These are phyloP conservation scores for Agrochola lychnidis DNA, from an alignment of 2,888 invertebrate species.

Conservation along the genomic window DNA sequence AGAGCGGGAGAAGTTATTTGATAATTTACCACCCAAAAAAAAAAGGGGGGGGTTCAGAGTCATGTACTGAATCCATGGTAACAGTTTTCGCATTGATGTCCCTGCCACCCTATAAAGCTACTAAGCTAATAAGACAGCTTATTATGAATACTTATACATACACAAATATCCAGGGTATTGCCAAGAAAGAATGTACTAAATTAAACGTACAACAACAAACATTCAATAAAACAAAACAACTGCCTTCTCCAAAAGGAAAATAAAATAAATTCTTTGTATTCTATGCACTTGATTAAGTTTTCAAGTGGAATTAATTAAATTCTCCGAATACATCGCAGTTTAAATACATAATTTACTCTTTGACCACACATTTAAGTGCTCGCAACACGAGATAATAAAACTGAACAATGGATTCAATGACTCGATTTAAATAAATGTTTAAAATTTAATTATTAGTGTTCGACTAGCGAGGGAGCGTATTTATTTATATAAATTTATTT, in stretches of 20 bases:
- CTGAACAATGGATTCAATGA: constrained; percentile 30
- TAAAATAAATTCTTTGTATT: neutral
- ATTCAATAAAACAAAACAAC: neutral
- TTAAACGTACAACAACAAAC: neutral
- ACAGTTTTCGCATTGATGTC: no score
- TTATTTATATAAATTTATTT: neutral
- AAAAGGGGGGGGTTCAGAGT: no score
- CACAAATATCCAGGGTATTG: neutral
- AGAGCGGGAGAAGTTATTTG: no score
- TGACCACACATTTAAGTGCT: neutral
- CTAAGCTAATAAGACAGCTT: neutral
- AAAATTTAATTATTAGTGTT: constrained; percentile 31
- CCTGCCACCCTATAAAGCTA: neutral
- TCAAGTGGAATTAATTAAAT: constrained; percentile 24
- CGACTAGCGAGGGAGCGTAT: neutral
- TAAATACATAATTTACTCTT: constrained; percentile 10
- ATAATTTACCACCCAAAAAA: no score
- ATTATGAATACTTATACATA: neutral
- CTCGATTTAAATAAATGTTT: constrained; percentile 13
- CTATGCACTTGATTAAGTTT: neutral
- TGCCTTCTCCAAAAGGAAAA: neutral
- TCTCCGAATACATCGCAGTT: neutral
- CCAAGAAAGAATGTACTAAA: neutral
- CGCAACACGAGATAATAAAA: constrained; percentile 12
- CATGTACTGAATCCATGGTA: no score